Base-by-base conservation (phyloP, 1,140 invertebrate genomes). In the Drosophila simulans region DNA sequence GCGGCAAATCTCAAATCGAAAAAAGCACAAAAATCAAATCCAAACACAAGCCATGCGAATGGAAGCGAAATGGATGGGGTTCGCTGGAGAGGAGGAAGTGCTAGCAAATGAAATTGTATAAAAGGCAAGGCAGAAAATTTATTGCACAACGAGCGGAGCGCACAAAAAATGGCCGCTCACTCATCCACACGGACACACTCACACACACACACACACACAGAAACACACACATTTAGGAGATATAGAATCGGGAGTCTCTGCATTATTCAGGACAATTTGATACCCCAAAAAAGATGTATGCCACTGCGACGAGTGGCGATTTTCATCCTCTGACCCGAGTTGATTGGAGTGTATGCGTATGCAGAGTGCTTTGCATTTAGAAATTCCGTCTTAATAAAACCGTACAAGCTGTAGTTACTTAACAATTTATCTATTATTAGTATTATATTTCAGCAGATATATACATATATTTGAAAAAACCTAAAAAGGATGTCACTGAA, bases 51-150 rank as follows among this genome's bases (percentile, higher is more conserved):
- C 85, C 66, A 84, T 84, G 80, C 84, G 69, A 74, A 89, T 78
- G 73, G 86, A 81, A 76, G 62, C 42, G 45, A 59, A 53, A 49
- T 60, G 22, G 17, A 58, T 45, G 51, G 57, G 39, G 1, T 20
- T 11, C 4, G 27, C 13, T 12, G 10, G 4, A 31, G 20, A 13
- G 52, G 42, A 56, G 69, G 34, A 64, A 72, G 74, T 64, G 63
- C 53, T 73, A 69, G 63, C 84, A 89, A 89, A 89, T 89, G 84
- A 89, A 89, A 89, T 89, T 89, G 85, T 89, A 90, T 84, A 89
- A 89, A 89, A 89, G 84, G 73, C 77, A 89, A 84, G 82, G 77
- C 77, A 77, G 62, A 90, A 80, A 89, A 89, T 89, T 89, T 89
- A 89, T 89, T 90, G 80, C 77, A 83, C 81, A 76, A 52, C 73